Base-by-base conservation (phyloP, 1,140 invertebrate genomes). In the Uloborus diversus region DNA sequence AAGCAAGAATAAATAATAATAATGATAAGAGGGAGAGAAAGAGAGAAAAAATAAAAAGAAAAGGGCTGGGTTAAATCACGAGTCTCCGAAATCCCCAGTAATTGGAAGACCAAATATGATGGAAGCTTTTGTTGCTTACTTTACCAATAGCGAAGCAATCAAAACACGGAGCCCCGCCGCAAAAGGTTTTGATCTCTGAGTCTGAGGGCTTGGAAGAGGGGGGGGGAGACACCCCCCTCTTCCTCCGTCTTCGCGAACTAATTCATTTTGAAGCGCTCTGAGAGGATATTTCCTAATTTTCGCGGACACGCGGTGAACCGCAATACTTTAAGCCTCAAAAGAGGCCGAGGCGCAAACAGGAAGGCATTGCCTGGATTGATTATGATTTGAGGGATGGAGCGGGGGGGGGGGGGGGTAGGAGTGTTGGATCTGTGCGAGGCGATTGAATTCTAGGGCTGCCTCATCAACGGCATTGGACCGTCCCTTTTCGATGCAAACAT, bases 61-160 rank as follows among this genome's bases (percentile, higher is more conserved):
- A 57, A 27, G 23, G 25, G 32, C 27, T 51, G 53, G 68, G 53
- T 71, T 56, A 62, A 71, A 71, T 71, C 68, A 71, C 68, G 68
- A 71, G 68, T 33, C 20, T 47, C 62, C 57, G 42, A 75, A 75
- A 75, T 75, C 71, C 59, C 35, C 51, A 37, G 71, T 75, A 75
- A 75, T 75, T 75, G 71, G 71, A 75, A 75, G 71, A 27, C 71
- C 71, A 75, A 75, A 75, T 75, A 75, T 75, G 56, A 64, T 64
- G 71, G 71, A 75, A 51, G 71, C 57, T 64, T 75, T 64, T 75
- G 71, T 62, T 75, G 71, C 71, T 75, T 75, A 75, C 71, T 75
- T 75, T 75, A 75, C 71, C 59, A 75, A 75, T 75, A 75, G 71
- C 37, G 59, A 64, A 64, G 71, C 57, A 62, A 75, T 64, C 59